phyloP scores from a whole-genome alignment of 1,140 invertebrate genomes.

The Bathynomus jamesi region DNA sequence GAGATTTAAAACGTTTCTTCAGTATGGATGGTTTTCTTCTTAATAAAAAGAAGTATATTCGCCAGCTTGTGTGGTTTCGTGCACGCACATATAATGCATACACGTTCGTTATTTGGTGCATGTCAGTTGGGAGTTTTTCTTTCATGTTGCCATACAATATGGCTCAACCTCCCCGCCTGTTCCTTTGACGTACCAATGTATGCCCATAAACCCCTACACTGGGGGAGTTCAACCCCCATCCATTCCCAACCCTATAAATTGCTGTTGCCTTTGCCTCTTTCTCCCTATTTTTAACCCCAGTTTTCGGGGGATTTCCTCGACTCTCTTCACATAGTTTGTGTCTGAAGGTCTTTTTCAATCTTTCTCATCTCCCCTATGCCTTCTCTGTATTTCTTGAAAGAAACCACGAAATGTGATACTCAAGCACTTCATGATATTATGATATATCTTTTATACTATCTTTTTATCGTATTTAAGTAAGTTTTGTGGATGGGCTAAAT shows the following conservation, averaged over 20 bases:
- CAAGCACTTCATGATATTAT: neutral
- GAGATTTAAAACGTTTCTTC: too few relatives aligned
- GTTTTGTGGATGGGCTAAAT: too few relatives aligned
- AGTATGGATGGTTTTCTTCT: too few relatives aligned
- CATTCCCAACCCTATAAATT: neutral
- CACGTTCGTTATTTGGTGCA: neutral
- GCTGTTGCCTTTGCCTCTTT: neutral
- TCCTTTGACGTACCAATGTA: neutral
- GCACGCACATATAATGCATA: too few relatives aligned
- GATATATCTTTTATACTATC: neutral
- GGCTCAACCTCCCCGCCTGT: neutral
- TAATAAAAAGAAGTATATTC: too few relatives aligned
- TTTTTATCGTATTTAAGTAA: too few relatives aligned
- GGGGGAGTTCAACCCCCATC: neutral
- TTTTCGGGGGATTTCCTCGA: neutral
- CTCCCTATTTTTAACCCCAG: neutral
- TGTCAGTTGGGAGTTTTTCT: neutral
- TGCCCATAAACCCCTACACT: neutral
- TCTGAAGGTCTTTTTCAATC: neutral
- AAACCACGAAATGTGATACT: neutral
- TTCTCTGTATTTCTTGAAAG: neutral
- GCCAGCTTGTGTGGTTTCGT: too few relatives aligned
- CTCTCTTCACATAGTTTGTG: neutral
- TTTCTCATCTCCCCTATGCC: neutral
- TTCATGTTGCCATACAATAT: conserved; percentile 1